phyloP scores from a whole-genome alignment of 2,113 vertebrate species.

The Phoxinus phoxinus region DNA sequence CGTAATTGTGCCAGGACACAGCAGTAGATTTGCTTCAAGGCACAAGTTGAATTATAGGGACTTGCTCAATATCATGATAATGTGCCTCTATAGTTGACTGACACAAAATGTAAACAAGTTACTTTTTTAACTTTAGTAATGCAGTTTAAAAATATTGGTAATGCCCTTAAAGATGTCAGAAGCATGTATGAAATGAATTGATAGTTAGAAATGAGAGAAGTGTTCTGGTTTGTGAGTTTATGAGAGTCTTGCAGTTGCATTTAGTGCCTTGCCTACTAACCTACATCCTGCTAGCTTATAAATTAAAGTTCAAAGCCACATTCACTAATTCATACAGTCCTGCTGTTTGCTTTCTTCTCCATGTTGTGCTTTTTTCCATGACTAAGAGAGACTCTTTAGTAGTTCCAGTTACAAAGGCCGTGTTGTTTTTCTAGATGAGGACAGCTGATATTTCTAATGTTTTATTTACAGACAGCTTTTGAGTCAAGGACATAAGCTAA shows the following conservation, averaged over 20 bases:
- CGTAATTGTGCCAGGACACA: conserved; percentile 54
- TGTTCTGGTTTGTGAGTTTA: background rate
- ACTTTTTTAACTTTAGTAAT: background rate
- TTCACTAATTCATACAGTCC: conserved; percentile 50
- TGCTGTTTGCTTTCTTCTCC: conserved; percentile 46
- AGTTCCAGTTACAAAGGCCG: conserved; percentile 10
- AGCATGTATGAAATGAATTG: background rate
- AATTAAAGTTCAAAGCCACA: conserved; percentile 53
- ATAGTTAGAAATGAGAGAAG: background rate
- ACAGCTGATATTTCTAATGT: conserved; percentile 46
- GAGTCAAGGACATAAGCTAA: conserved; percentile 15
- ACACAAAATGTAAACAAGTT: background rate
- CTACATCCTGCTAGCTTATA: conserved; percentile 34
- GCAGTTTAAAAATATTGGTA: background rate
- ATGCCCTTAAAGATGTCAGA: background rate
- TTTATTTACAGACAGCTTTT: conserved; percentile 25
- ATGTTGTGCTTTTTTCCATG: conserved; percentile 47
- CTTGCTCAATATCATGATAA: background rate
- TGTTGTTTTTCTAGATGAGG: conserved; percentile 48
- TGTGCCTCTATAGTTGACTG: background rate
- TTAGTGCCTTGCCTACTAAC: background rate
- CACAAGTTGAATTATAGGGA: conserved; percentile 14
- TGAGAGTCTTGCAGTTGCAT: background rate
- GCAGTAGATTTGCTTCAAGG: background rate
- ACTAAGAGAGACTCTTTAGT: conserved; percentile 44